Percentiles rank a stretch among this genome's conserved stretches.
These are phyloP conservation scores for Tetragnatha versicolor DNA, from an alignment of 1,140 invertebrate species.

Conservation along the genomic window DNA sequence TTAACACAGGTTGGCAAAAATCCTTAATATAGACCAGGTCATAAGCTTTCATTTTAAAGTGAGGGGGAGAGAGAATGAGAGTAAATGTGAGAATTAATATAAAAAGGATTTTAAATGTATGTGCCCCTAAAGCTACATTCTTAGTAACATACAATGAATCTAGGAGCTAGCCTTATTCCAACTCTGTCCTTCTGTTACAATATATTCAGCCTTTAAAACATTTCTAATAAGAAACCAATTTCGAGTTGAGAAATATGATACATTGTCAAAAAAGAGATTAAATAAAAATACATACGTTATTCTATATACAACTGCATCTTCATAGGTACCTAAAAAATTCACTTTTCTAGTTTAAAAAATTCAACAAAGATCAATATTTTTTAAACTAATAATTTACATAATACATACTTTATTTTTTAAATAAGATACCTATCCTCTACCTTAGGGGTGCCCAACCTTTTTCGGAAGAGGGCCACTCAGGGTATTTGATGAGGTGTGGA, in stretches of 20 bases:
- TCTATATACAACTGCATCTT: conserved; percentile 61
- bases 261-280: too few species aligned
- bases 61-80: too few species aligned
- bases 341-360: neutral
- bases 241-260: neutral
- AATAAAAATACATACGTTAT: conserved; percentile 57
- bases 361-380: neutral
- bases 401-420: neutral
- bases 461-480: neutral
- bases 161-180: neutral
- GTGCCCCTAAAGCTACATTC: neutral
- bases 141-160: neutral
- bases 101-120: neutral
- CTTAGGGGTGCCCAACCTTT: neutral
- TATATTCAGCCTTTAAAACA: neutral
- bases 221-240: neutral
- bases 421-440: neutral
- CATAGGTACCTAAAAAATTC: conserved; percentile 60
- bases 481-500: too few species aligned
- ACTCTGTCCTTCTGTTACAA: neutral
- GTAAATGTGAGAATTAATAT: neutral
- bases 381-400: neutral
- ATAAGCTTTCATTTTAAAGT: too few species aligned
- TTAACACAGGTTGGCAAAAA: too few species aligned
- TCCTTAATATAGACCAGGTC: too few species aligned